A percentile compares a stretch with the other conserved stretches of the same genome.
These are phyloP conservation scores for Drosophila dives DNA, from an alignment of 2,888 invertebrate species.

Conservation along the genomic window DNA sequence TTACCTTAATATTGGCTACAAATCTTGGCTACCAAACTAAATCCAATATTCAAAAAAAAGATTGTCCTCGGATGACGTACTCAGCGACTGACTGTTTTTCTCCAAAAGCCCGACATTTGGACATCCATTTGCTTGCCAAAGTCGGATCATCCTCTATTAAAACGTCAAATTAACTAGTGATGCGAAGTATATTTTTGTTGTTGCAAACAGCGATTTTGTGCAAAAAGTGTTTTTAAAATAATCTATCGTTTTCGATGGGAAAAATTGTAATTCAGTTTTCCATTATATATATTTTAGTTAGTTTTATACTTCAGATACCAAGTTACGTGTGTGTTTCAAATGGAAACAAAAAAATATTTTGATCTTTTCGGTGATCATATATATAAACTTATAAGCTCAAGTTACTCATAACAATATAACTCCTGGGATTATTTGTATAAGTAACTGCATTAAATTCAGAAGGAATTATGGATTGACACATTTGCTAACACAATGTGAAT, in stretches of 20 bases:
- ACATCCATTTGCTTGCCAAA: not conserved
- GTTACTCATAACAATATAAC: too few relatives aligned
- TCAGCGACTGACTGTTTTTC: not conserved
- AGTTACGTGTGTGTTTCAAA: not conserved
- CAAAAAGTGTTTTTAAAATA: not conserved
- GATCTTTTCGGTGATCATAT: too few relatives aligned
- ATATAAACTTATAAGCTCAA: too few relatives aligned
- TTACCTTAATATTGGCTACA: not conserved
- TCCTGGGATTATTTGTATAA: too few relatives aligned
- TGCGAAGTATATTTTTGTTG: not conserved
- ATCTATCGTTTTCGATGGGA: not conserved
- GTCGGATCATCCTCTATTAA: not conserved
- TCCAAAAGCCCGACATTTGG: not conserved
- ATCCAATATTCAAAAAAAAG: not conserved
- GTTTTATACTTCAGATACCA: not conserved
- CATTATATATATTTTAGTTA: not conserved
- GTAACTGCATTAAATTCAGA: too few relatives aligned
- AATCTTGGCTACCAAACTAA: not conserved
- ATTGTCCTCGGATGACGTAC: not conserved
- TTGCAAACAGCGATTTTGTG: not conserved
- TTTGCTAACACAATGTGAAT: not conserved
- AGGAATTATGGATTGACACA: not conserved
- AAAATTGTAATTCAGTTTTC: not conserved
- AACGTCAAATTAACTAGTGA: not conserved
- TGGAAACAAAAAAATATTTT: not conserved